Base-by-base conservation (phyloP, 2,797 vertebrate species). In the Anguilla pacifica region DNA sequence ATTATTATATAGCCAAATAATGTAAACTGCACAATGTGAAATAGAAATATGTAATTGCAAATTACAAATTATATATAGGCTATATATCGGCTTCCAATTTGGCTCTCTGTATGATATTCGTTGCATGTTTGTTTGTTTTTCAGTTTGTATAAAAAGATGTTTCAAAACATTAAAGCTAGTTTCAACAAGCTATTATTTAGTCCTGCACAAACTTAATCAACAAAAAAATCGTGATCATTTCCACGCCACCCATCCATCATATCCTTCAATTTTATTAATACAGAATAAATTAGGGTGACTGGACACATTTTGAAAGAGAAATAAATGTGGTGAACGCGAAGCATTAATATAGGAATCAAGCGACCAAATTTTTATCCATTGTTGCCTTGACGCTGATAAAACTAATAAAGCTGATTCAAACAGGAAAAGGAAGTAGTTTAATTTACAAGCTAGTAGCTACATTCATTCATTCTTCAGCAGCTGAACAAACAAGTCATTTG, bases 381-480 rank as follows among this genome's bases (percentile, higher is more conserved):
- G 4, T 6, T 31, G 17, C 46, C 39, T 51, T 15, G 10, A 49
- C 7, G 9, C 17, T 82, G n/a, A n/a, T 9, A 3, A 39, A 35
- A 49, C 57, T 2, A 46, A 86, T 83, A 86, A 86, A 83, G 53
- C 53, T 88, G 3, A 64, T 51, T 70, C 57, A 70, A 88, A 86
- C 77, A 11, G 61, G 88, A 67, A 86, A 19, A 81, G 15, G 87
- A 88, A 22, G 77, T 25, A 83, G 43, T 19, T 46, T 82, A 7
- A 15, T 15, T 39, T 17, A 22, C 6, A 49, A 51, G 6, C 79
- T 82, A 51, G 43, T 46, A 6, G 43, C 43, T 46, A 46, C 77
- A 81, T 22, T 19, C 6, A 39, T 39, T 4, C 72, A 35, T 77
- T 39, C 72, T 77, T 77, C 72, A 39, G 25, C 17, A 70, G 64